A percentile compares a stretch with the other conserved stretches of the same genome.
phyloP scores from a whole-genome alignment of 2,113 vertebrate genomes.

The Bothrops jararaca region DNA sequence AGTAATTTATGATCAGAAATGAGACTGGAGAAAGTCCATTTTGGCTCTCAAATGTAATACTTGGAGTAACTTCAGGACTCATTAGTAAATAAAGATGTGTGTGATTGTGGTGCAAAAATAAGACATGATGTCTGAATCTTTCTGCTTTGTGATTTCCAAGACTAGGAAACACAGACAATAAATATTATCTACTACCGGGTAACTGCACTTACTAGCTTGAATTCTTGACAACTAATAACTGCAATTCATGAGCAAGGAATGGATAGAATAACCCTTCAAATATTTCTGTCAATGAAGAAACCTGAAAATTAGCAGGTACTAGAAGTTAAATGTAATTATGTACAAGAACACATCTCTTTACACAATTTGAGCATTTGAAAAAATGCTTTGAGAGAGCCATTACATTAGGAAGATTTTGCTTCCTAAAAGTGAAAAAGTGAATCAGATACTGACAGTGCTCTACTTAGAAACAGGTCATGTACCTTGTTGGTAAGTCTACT shows the following conservation, averaged over 20 bases:
- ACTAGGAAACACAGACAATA: not conserved
- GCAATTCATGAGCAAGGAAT: not conserved
- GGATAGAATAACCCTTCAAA: not conserved
- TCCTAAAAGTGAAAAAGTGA: not conserved
- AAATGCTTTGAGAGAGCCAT: not conserved
- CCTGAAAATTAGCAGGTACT: not conserved
- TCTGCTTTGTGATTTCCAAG: constrained; percentile 28
- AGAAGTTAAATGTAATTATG: not conserved
- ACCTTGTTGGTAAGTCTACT: not conserved
- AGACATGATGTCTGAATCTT: not conserved
- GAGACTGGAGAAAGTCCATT: constrained; percentile 41
- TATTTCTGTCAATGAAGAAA: not conserved
- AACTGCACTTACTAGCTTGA: not conserved
- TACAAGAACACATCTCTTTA: not conserved
- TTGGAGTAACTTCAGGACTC: not conserved
- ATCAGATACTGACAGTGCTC: not conserved
- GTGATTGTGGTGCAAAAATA: not conserved
- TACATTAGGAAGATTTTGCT: not conserved
- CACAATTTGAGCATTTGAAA: not conserved
- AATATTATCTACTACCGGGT: not conserved
- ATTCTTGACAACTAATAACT: constrained; percentile 21
- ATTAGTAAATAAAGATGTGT: not conserved
- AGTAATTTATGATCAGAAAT: constrained; percentile 43
- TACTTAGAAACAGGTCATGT: not conserved
- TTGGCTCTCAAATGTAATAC: not conserved